Evolutionary conservation across 2,797 vertebrate species (phyloP).

Genomic region (Epinephelus coioides): DNA sequence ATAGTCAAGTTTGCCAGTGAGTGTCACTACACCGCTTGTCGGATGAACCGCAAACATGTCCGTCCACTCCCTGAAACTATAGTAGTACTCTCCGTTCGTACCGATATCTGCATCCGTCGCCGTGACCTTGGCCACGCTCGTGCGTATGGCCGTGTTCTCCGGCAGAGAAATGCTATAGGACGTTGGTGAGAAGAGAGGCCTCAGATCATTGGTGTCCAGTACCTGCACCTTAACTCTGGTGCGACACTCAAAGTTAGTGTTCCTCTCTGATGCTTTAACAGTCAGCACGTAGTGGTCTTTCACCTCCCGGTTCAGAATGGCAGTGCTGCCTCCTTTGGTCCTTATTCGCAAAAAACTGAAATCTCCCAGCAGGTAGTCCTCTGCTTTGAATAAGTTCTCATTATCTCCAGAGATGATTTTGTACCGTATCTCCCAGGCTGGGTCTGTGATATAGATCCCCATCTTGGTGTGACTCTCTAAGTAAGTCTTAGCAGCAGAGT

Average conservation of each 20-base stretch:
- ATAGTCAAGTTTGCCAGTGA: conserved; percentile 94
- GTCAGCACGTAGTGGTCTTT: conserved; percentile 94
- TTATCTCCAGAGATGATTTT: conserved; percentile 98
- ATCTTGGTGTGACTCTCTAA: conserved; percentile 95
- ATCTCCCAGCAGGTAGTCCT: conserved; percentile 95
- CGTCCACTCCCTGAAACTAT: conserved; percentile 96
- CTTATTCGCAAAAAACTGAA: conserved; percentile 98
- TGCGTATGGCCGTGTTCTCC: conserved; percentile 94
- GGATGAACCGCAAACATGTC: conserved; percentile 98
- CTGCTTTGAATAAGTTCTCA: conserved; percentile 99
- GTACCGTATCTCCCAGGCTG: conserved; percentile 94
- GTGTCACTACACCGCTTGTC: conserved; percentile 93
- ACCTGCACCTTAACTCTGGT: conserved; percentile 93
- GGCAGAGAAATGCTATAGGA: conserved; percentile 96
- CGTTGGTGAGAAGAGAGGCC: conserved; percentile 97
- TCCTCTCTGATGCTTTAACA: conserved; percentile 94
- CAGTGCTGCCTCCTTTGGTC: conserved; percentile 99
- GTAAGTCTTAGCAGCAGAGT: conserved; percentile 98
- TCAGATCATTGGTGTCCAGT: conserved; percentile 97
- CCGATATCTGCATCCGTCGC: conserved; percentile 98
- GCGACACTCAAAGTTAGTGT: conserved; percentile 90
- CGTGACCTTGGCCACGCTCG: conserved; percentile 94
- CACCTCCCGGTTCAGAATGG: conserved; percentile 98
- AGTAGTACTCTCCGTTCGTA: conserved; percentile 99
- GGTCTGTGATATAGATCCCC: conserved; percentile 92